A percentile compares a stretch with the other conserved stretches of the same genome.
Conservation (phyloP, 2,113 vertebrate genomes). For the Electrona antarctica region DNA sequence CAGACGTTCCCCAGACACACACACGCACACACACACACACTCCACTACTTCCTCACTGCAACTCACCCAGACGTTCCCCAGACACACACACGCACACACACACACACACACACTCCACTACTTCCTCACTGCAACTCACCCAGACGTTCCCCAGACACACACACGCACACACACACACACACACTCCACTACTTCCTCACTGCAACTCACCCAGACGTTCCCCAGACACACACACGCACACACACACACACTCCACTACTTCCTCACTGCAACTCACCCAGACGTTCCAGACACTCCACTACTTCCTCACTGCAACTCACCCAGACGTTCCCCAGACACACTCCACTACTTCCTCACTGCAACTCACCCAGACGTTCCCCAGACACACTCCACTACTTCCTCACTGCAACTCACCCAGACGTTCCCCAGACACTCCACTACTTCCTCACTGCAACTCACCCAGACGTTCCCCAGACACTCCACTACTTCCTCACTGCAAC, state of each 20-base stretch:
- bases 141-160: constrained; percentile 11
- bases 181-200: constrained; percentile 7
- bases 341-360: constrained; percentile 7
- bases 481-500: constrained; percentile 16
- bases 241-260: too few species aligned
- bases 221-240: background rate
- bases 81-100: background rate
- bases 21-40: too few species aligned
- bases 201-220: constrained; percentile 20
- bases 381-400: constrained; percentile 5
- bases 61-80: constrained; percentile 11
- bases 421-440: constrained; percentile 11
- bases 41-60: constrained; percentile 17
- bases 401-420: constrained; percentile 26
- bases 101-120: too few species aligned
- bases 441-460: constrained; percentile 14
- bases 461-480: constrained; percentile 16
- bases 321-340: constrained; percentile 13
- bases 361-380: constrained; percentile 16
- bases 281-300: constrained; percentile 13
- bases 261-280: constrained; percentile 18
- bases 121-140: constrained; percentile 14
- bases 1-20: constrained; percentile 11
- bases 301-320: constrained; percentile 17
- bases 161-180: too few species aligned